Evolutionary conservation across 2,888 invertebrate genomes (phyloP).

Genomic region (Melolontha melolontha): DNA sequence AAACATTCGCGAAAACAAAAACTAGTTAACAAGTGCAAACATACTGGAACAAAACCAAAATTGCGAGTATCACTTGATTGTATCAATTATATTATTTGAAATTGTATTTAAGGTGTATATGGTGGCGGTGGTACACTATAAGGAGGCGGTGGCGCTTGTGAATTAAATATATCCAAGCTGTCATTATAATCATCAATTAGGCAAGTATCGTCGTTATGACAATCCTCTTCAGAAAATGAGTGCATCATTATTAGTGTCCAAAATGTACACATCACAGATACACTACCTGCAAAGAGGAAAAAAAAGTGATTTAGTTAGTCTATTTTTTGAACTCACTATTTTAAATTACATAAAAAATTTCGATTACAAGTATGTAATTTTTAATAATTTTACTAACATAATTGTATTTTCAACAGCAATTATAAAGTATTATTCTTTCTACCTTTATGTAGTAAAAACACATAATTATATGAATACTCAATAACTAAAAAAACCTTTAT

Average conservation of each 20-base stretch:
- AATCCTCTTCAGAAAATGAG: constrained; percentile 66
- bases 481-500: too few species aligned
- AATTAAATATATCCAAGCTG: constrained; percentile 70
- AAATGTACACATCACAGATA: constrained; percentile 76
- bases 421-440: too few species aligned
- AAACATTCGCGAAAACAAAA: constrained; percentile 24
- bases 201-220: constrained; percentile 67
- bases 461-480: too few species aligned
- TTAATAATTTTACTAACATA: too few species aligned
- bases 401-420: too few species aligned
- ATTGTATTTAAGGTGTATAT: constrained; percentile 67
- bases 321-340: too few species aligned
- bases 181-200: constrained; percentile 75
- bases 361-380: too few species aligned
- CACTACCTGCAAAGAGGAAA: constrained; percentile 68
- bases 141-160: constrained; percentile 70
- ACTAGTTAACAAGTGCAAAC: constrained; percentile 11
- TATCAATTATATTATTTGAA: background rate
- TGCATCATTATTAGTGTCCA: constrained; percentile 75
- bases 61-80: constrained; percentile 9
- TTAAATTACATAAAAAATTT: too few species aligned
- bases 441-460: too few species aligned
- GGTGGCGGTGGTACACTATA: constrained; percentile 69
- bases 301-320: constrained; percentile 3
- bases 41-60: constrained; percentile 16